A percentile compares a stretch with the other conserved stretches of the same genome.
phyloP scores from a whole-genome alignment of 2,888 invertebrate species.

The Blera fallax region DNA sequence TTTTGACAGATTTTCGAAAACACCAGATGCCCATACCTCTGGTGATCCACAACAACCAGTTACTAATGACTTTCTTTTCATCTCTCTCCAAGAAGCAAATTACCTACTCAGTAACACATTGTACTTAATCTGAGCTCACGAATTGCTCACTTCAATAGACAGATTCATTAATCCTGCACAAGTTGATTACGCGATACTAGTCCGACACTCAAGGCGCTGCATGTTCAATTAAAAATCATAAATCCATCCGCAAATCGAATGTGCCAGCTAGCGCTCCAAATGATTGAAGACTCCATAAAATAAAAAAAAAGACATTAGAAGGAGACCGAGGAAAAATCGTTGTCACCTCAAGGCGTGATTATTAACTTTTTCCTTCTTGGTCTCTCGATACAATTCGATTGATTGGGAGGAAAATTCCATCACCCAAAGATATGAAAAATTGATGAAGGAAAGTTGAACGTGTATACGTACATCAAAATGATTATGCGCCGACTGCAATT shows the following conservation, averaged over 20 bases:
- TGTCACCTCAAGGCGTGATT: conserved; percentile 70
- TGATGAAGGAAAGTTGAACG: conserved; percentile 65
- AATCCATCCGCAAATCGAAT: conserved; percentile 55
- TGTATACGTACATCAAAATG: conserved; percentile 12
- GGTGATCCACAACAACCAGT: conserved; percentile 27
- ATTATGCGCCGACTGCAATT: not conserved
- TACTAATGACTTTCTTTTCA: conserved; percentile 45
- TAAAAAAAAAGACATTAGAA: conserved; percentile 31
- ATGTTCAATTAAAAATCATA: conserved; percentile 70
- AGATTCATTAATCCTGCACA: conserved; percentile 50
- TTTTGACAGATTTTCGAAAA: not conserved
- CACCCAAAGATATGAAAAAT: conserved; percentile 70
- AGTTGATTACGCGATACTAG: conserved; percentile 46
- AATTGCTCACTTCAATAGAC: conserved; percentile 42
- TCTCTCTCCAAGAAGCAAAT: conserved; percentile 9
- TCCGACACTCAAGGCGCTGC: conserved; percentile 33
- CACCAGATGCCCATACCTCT: not conserved
- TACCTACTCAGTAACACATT: conserved; percentile 10
- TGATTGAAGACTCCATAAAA: conserved; percentile 32
- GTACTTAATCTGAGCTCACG: conserved; percentile 29
- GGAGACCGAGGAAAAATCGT: conserved; percentile 39
- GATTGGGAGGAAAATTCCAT: conserved; percentile 64
- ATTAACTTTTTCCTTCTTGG: conserved; percentile 49
- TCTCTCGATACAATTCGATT: conserved; percentile 50
- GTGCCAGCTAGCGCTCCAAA: conserved; percentile 28